phyloP scores from a whole-genome alignment of 2,797 vertebrate species.

The Phalloptychus januarius region DNA sequence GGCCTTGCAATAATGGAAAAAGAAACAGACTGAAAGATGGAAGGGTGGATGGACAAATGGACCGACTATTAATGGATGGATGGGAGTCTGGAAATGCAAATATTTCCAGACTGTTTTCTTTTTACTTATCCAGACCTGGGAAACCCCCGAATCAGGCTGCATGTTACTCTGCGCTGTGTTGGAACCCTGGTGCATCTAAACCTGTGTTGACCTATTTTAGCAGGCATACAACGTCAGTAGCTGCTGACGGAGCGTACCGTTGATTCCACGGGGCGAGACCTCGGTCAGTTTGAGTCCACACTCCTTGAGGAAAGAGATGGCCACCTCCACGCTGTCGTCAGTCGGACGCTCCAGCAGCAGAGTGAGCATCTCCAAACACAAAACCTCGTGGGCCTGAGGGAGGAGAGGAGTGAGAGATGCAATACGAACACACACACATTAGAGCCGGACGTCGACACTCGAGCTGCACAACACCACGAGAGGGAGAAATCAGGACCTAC shows the following conservation, averaged over 20 bases:
- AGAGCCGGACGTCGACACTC: background rate
- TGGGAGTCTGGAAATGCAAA: background rate
- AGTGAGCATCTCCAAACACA: conserved; percentile 97
- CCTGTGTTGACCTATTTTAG: background rate
- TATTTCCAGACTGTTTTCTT: background rate
- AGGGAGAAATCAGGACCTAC: conserved; percentile 75
- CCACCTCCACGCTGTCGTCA: conserved; percentile 96
- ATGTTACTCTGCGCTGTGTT: background rate
- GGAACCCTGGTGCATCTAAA: background rate
- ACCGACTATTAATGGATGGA: no score
- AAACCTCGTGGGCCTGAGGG: conserved; percentile 92
- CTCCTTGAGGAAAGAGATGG: conserved; percentile 96
- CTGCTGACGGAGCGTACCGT: conserved; percentile 78
- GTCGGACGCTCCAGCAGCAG: conserved; percentile 94
- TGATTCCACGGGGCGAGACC: conserved; percentile 94
- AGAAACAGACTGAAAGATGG: background rate
- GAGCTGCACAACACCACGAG: background rate
- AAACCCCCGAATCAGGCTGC: background rate
- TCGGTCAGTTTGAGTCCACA: conserved; percentile 96
- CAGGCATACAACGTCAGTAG: background rate
- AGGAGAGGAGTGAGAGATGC: background rate
- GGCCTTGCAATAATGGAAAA: background rate
- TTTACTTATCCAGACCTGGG: background rate
- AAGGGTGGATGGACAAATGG: background rate
- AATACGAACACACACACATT: background rate